Conservation (phyloP, 2,888 invertebrate species). For the Anaspis maculata region DNA sequence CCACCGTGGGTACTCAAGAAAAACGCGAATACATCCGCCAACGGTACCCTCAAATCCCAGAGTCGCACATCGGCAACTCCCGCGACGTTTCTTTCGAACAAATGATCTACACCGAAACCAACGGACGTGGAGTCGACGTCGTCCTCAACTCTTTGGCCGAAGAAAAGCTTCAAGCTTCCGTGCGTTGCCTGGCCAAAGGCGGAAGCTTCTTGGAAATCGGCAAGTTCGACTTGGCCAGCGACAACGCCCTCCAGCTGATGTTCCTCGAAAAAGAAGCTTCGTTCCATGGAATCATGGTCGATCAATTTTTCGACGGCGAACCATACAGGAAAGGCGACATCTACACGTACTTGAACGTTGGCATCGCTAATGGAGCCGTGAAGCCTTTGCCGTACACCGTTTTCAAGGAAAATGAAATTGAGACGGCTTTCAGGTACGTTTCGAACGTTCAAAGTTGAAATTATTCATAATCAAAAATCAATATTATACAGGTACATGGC, state of each 20-base stretch:
- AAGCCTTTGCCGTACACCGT: conserved; percentile 58
- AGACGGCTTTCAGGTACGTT: conserved; percentile 59
- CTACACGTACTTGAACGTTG: neutral
- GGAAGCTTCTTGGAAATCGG: conserved; percentile 77
- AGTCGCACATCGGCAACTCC: conserved; percentile 53
- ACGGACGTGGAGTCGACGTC: conserved; percentile 67
- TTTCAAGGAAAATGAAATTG: conserved; percentile 57
- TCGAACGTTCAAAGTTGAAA: no score
- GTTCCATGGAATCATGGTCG: conserved; percentile 72
- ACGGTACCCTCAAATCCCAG: conserved; percentile 39
- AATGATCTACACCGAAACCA: conserved; percentile 70
- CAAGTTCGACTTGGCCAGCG: conserved; percentile 65
- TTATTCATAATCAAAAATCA: no score
- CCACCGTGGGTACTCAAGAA: conserved; percentile 60
- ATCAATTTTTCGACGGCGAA: conserved; percentile 30
- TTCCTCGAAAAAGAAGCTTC: conserved; percentile 62
- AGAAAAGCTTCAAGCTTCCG: conserved; percentile 71
- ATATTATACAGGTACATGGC: no score
- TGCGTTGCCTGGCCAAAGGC: conserved; percentile 48
- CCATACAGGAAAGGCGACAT: neutral
- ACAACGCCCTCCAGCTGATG: conserved; percentile 53
- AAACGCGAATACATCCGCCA: conserved; percentile 56
- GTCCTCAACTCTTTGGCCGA: conserved; percentile 69
- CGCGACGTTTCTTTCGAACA: conserved; percentile 79
- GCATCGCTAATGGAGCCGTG: conserved; percentile 47